A percentile compares a stretch with the other conserved stretches of the same genome.
Evolutionary conservation across 2,888 invertebrate species (phyloP).

Genomic region (Trachelus iudaicus): DNA sequence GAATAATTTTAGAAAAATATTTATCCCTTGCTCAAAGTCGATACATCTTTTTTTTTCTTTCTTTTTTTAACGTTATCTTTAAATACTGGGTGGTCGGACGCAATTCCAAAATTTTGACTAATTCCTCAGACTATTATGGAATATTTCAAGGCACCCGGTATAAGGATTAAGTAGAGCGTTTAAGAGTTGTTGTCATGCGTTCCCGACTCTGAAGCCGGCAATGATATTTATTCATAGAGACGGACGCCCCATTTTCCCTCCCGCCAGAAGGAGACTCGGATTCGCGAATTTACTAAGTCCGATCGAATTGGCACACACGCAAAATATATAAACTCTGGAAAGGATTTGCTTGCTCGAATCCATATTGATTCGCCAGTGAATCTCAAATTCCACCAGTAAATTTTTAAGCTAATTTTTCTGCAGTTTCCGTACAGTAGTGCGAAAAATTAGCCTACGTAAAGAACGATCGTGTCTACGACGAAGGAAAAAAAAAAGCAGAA

Average conservation of each 20-base stretch:
- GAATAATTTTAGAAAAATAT: neutral
- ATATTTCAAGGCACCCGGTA: neutral
- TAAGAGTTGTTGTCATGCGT: neutral
- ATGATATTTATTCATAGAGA: conserved; percentile 26
- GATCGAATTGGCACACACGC: conserved; percentile 19
- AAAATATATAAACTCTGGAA: conserved; percentile 5
- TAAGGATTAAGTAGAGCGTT: neutral
- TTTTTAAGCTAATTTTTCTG: neutral
- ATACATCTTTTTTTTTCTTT: neutral
- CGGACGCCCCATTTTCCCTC: conserved; percentile 33
- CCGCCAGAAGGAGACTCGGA: neutral
- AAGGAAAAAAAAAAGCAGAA: neutral
- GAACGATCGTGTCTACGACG: neutral
- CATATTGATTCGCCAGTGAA: neutral
- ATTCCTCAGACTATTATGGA: neutral
- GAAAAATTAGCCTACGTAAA: neutral
- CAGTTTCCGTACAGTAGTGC: neutral
- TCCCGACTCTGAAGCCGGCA: neutral
- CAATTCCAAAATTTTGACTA: neutral
- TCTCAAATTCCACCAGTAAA: neutral
- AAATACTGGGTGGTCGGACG: neutral
- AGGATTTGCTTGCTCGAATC: neutral
- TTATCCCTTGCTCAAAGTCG: neutral
- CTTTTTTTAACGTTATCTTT: neutral
- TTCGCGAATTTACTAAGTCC: conserved; percentile 3